Conservation (phyloP, 2,113 vertebrate species). For the Microcebus lehilahytsara region DNA sequence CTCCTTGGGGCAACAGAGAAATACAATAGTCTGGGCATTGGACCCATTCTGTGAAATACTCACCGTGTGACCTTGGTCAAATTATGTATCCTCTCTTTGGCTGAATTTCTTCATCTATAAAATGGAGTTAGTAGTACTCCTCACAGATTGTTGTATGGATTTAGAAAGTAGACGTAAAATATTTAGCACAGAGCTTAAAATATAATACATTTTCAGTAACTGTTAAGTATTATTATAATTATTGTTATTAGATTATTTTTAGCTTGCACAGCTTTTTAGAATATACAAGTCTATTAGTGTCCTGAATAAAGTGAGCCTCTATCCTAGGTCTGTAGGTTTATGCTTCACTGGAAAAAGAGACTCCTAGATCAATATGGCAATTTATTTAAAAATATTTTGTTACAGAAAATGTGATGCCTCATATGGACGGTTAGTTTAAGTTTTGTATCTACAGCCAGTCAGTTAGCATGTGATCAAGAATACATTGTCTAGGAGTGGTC, state of each 20-base stretch:
- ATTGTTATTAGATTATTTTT: not conserved
- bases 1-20: not conserved
- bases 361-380: not conserved
- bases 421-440: not conserved
- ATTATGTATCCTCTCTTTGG: not conserved
- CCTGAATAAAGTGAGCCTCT: not conserved
- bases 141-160: not conserved
- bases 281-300: not conserved
- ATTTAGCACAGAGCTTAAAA: not conserved
- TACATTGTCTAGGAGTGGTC: not conserved
- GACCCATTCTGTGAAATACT: not conserved
- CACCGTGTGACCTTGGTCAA: not conserved
- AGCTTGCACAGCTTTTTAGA: not conserved
- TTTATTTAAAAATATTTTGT: not conserved
- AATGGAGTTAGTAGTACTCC: not conserved
- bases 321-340: not conserved
- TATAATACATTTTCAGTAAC: not conserved
- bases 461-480: not conserved
- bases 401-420: not conserved
- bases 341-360: not conserved
- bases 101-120: not conserved
- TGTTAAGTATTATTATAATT: not conserved
- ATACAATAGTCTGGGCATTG: not conserved
- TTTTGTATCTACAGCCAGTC: not conserved
- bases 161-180: not conserved